Evolutionary conservation across 2,888 invertebrate species (phyloP).

Genomic region (Octonoba sinensis): DNA sequence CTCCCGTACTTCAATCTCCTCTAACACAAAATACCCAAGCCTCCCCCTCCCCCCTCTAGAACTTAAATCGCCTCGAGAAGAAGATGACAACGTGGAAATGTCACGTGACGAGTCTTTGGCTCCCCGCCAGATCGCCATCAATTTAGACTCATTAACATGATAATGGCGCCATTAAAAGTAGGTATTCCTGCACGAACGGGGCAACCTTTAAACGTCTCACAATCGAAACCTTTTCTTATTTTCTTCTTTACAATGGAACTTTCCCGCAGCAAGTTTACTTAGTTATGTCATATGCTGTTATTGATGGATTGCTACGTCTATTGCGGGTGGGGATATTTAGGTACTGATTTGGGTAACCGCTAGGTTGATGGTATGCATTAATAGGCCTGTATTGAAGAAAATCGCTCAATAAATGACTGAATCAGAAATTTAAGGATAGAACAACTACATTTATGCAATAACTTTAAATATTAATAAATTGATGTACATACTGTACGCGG

Average conservation of each 20-base stretch:
- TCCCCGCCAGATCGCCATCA: constrained; percentile 56
- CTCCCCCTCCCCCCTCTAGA: too few relatives aligned
- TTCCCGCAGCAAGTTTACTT: neutral
- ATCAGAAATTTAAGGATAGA: too few relatives aligned
- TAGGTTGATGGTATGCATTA: too few relatives aligned
- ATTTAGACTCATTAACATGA: constrained; percentile 64
- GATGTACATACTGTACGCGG: too few relatives aligned
- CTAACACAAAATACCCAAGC: too few relatives aligned
- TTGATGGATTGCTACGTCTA: neutral
- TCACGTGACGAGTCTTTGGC: constrained; percentile 55
- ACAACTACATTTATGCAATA: too few relatives aligned
- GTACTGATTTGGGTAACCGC: too few relatives aligned
- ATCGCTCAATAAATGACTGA: too few relatives aligned
- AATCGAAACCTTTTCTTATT: constrained; percentile 10
- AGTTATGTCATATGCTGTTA: neutral
- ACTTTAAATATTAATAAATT: too few relatives aligned
- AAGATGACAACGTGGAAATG: constrained; percentile 54
- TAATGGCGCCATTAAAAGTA: constrained; percentile 64
- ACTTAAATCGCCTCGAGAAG: too few relatives aligned
- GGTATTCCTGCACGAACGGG: constrained; percentile 52
- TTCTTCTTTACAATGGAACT: constrained; percentile 1
- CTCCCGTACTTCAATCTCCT: too few relatives aligned
- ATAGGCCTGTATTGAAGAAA: too few relatives aligned
- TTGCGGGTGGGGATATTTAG: neutral
- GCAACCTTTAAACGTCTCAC: constrained; percentile 51